A percentile compares a stretch with the other conserved stretches of the same genome.
These are phyloP conservation scores for Micropoecilia bifurca DNA, from an alignment of 2,797 vertebrate genomes.

Conservation along the genomic window DNA sequence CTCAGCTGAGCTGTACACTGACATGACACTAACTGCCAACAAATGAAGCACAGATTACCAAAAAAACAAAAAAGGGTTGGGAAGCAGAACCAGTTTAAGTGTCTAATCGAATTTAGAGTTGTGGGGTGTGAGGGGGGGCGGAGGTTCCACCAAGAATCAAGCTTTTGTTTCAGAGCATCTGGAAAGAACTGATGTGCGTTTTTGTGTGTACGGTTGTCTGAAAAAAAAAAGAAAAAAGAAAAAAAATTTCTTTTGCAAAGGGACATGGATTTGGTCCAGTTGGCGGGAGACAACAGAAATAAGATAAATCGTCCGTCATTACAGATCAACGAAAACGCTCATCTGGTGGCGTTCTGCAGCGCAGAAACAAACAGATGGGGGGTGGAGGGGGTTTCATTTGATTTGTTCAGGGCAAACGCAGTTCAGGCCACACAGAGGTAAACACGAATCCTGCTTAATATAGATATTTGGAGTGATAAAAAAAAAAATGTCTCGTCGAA, in stretches of 20 bases:
- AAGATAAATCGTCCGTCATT: constrained; percentile 44
- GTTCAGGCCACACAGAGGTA: constrained; percentile 52
- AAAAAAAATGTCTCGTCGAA: not conserved
- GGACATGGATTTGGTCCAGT: constrained; percentile 52
- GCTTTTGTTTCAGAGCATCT: constrained; percentile 62
- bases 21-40: constrained; percentile 31
- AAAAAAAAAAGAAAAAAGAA: not conserved
- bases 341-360: constrained; percentile 33
- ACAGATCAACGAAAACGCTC: constrained; percentile 42
- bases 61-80: constrained; percentile 12
- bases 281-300: constrained; percentile 6
- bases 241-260: constrained; percentile 32
- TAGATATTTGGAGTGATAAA: constrained; percentile 47
- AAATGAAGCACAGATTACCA: constrained; percentile 17
- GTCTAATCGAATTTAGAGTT: constrained; percentile 53
- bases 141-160: constrained; percentile 51
- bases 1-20: constrained; percentile 24
- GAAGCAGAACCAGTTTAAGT: constrained; percentile 43
- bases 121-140: constrained; percentile 15
- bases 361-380: constrained; percentile 46
- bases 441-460: constrained; percentile 19
- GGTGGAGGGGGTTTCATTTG: not conserved
- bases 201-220: constrained; percentile 35
- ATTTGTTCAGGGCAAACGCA: constrained; percentile 18
- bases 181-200: constrained; percentile 57